These are phyloP conservation scores for Neostethus bicornis DNA, from an alignment of 2,797 vertebrate species.

Conservation along the genomic window DNA sequence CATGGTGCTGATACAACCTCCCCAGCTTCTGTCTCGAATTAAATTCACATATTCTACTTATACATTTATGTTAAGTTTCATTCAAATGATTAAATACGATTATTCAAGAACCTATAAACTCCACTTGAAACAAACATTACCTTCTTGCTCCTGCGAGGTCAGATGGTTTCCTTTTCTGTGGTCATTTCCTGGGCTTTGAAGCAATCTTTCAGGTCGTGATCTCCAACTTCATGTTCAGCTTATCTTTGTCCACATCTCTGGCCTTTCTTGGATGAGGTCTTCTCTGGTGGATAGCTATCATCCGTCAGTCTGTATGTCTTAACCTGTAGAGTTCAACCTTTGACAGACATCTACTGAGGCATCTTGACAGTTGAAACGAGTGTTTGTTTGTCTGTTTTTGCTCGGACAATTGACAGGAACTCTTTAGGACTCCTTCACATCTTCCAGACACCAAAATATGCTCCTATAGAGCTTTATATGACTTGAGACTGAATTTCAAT, in stretches of 20 bases:
- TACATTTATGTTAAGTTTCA: background rate
- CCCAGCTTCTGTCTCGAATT: constrained; percentile 3
- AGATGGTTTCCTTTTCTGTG: constrained; percentile 10
- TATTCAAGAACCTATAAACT: constrained; percentile 2
- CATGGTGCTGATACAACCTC: constrained; percentile 61
- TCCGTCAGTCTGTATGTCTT: constrained; percentile 52
- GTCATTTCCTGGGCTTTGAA: constrained; percentile 39
- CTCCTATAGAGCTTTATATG: background rate
- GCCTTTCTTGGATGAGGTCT: constrained; percentile 46
- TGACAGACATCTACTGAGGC: constrained; percentile 55
- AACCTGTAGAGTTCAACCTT: constrained; percentile 47
- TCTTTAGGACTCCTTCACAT: background rate
- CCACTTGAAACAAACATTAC: constrained; percentile 3
- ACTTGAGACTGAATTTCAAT: too few species aligned
- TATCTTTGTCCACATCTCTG: constrained; percentile 49
- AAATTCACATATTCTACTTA: background rate
- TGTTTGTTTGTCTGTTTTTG: constrained; percentile 42
- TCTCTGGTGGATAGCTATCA: constrained; percentile 62
- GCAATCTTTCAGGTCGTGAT: constrained; percentile 41
- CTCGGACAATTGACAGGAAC: constrained; percentile 11
- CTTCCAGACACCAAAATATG: background rate
- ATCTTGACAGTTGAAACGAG: constrained; percentile 48
- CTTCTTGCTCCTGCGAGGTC: constrained; percentile 11
- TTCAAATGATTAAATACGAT: background rate
- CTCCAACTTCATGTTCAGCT: constrained; percentile 45